These are phyloP conservation scores for Micromesistius poutassou DNA, from an alignment of 2,797 vertebrate genomes.

Conservation along the genomic window DNA sequence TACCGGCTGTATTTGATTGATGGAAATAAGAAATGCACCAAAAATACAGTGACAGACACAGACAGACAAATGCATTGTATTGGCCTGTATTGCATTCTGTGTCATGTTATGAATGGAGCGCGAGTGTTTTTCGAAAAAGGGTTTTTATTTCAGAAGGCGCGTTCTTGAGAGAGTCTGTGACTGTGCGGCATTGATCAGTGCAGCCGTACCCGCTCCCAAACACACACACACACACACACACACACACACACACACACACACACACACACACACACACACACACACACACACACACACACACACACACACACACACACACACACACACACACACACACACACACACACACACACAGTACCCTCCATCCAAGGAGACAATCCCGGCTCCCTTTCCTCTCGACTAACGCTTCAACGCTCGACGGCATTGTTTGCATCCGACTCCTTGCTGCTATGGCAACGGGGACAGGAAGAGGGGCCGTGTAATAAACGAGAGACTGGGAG, in stretches of 20 bases:
- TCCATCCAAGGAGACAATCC: constrained; percentile 28
- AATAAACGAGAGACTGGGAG: constrained; percentile 53
- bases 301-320: constrained; percentile 25
- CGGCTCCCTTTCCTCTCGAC: constrained; percentile 32
- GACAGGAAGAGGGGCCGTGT: constrained; percentile 47
- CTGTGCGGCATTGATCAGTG: not conserved
- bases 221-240: constrained; percentile 28
- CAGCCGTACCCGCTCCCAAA: constrained; percentile 17
- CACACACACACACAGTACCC: constrained; percentile 33
- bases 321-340: constrained; percentile 22
- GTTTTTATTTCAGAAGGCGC: no score
- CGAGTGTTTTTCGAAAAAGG: no score
- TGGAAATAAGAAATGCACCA: no score
- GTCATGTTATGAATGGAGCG: no score
- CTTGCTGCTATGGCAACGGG: constrained; percentile 67
- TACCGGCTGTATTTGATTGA: no score
- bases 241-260: constrained; percentile 28
- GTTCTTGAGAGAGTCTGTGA: no score
- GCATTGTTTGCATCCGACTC: constrained; percentile 65
- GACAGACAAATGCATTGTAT: no score
- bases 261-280: constrained; percentile 28
- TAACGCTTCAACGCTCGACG: constrained; percentile 46
- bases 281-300: constrained; percentile 28
- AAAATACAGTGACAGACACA: no score
- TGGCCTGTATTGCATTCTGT: no score